A percentile compares a stretch with the other conserved stretches of the same genome.
These are phyloP conservation scores for Sialis fuliginosa DNA, from an alignment of 2,888 invertebrate genomes.

Conservation along the genomic window DNA sequence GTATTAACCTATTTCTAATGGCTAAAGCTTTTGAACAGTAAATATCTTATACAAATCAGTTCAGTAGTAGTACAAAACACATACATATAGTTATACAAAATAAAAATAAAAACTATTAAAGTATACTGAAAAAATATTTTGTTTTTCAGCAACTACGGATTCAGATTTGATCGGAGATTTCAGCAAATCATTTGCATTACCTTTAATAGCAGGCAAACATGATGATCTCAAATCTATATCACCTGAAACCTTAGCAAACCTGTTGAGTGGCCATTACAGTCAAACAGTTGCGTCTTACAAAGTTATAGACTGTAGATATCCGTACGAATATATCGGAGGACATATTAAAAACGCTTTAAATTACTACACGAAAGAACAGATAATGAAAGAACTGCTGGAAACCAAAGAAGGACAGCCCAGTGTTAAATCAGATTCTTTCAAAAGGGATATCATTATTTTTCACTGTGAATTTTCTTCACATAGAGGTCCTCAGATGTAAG, in stretches of 20 bases:
- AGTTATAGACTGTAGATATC: conserved; percentile 90
- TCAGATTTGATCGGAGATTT: conserved; percentile 76
- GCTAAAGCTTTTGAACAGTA: too few species aligned
- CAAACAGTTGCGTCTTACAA: conserved; percentile 45
- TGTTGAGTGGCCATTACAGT: conserved; percentile 52
- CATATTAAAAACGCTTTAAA: conserved; percentile 75
- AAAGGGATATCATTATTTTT: conserved; percentile 68
- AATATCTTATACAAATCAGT: too few species aligned
- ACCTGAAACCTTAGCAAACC: conserved; percentile 47
- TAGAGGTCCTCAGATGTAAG: conserved; percentile 76
- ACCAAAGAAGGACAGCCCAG: conserved; percentile 15
- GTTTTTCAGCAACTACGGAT: conserved; percentile 36
- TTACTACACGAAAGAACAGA: conserved; percentile 60
- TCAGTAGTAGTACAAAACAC: too few species aligned
- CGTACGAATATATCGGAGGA: conserved; percentile 86
- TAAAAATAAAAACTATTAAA: too few species aligned
- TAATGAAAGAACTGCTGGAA: conserved; percentile 40
- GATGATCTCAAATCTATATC: conserved; percentile 66
- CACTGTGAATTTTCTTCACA: conserved; percentile 98
- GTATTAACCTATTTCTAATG: too few species aligned
- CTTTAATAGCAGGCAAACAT: conserved; percentile 54
- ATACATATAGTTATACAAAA: neutral
- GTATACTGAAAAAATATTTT: neutral
- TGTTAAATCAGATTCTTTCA: conserved; percentile 16
- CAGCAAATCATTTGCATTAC: conserved; percentile 53